Evolutionary conservation across 2,888 invertebrate species (phyloP).

Genomic region (Pegoplata infirma): DNA sequence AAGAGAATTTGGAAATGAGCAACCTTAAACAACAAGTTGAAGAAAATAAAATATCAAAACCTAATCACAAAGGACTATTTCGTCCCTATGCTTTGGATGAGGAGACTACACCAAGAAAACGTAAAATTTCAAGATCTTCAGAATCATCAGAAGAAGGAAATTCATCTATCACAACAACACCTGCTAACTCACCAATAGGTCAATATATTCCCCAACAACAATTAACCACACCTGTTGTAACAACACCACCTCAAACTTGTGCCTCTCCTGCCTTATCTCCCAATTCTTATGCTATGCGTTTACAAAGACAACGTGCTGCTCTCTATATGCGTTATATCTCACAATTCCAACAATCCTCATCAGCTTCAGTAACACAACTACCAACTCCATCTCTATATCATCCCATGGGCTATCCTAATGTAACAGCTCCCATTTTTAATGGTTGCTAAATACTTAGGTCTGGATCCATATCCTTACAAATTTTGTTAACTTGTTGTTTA

Average conservation of each 20-base stretch:
- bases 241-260: constrained; percentile 47
- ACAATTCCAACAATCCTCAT: constrained; percentile 15
- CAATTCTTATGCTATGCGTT: constrained; percentile 65
- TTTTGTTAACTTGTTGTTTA: constrained; percentile 31
- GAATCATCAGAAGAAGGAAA: background rate
- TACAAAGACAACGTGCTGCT: constrained; percentile 69
- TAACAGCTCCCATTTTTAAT: constrained; percentile 47
- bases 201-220: background rate
- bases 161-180: background rate
- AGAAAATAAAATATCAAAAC: constrained; percentile 49
- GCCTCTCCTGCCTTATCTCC: constrained; percentile 54
- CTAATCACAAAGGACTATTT: constrained; percentile 49
- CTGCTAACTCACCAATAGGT: background rate
- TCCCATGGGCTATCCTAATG: constrained; percentile 45
- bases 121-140: constrained; percentile 16
- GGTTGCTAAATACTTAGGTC: constrained; percentile 20
- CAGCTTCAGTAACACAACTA: constrained; percentile 4
- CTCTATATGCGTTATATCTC: constrained; percentile 66
- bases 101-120: constrained; percentile 64
- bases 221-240: background rate
- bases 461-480: background rate
- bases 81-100: constrained; percentile 63
- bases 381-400: background rate
- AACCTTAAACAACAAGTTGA: too few relatives aligned
- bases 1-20: background rate